A percentile compares a stretch with the other conserved stretches of the same genome.
Conservation (phyloP, 1,140 invertebrate genomes). For the Kradibia gibbosae region DNA sequence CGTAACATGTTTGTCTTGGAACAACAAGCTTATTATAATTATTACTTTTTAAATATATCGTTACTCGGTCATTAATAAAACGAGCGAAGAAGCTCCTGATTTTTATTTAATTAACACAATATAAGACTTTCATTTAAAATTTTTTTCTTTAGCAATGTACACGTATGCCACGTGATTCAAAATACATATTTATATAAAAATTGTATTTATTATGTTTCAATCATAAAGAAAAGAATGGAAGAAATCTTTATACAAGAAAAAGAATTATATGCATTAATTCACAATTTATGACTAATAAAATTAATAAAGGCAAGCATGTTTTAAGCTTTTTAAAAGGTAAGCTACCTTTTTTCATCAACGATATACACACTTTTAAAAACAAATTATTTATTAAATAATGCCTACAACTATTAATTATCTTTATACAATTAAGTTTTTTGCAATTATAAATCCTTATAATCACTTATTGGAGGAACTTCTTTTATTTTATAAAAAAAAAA, state of each 20-base stretch:
- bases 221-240: neutral
- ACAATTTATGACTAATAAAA: conserved; percentile 1
- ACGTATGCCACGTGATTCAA: conserved; percentile 23
- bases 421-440: neutral
- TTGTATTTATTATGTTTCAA: conserved; percentile 15
- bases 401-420: neutral
- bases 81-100: conserved; percentile 31
- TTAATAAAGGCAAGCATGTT: conserved; percentile 1
- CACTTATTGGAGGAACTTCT: conserved; percentile 21
- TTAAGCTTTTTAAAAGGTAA: conserved; percentile 17
- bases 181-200: conserved; percentile 31
- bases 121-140: conserved; percentile 56
- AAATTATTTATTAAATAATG: neutral
- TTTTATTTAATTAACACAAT: conserved; percentile 58
- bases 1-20: conserved; percentile 56
- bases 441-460: conserved; percentile 20
- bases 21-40: conserved; percentile 1
- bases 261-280: neutral
- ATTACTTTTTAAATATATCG: neutral
- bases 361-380: neutral
- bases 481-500: conserved; percentile 51
- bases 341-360: conserved; percentile 9
- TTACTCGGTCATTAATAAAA: conserved; percentile 54
- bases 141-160: neutral
- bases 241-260: neutral